These are phyloP conservation scores for Myotis vivesi DNA, from an alignment of 2,797 vertebrate genomes.

Conservation along the genomic window DNA sequence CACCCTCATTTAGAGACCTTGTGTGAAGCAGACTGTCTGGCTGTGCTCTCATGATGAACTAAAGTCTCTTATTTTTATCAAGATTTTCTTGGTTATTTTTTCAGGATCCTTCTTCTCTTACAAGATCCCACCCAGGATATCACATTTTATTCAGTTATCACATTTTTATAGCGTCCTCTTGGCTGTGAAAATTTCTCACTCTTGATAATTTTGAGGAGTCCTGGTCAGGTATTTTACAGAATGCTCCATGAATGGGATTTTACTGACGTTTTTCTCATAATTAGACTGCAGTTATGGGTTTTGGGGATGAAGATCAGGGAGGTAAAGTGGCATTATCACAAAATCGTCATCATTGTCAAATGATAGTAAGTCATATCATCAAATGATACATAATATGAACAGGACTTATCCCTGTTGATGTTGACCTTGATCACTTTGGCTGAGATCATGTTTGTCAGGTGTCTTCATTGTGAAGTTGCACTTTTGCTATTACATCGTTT, in stretches of 20 bases:
- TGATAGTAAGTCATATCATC: neutral
- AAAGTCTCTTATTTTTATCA: neutral
- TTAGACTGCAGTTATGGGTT: neutral
- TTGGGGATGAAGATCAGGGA: neutral
- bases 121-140: neutral
- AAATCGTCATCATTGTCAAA: neutral
- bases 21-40: neutral
- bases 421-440: neutral
- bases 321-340: neutral
- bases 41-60: neutral
- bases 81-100: neutral
- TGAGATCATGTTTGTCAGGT: neutral
- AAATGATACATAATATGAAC: neutral
- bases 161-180: neutral
- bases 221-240: neutral
- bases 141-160: neutral
- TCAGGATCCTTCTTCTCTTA: neutral
- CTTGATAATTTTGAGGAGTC: neutral
- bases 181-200: neutral
- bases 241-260: neutral
- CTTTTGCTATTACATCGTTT: neutral
- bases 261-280: neutral
- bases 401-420: neutral
- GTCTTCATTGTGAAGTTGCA: slow-evolving; percentile 23
- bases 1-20: neutral